Base-by-base conservation (phyloP, 2,113 vertebrate species). In the Lepus americanus region DNA sequence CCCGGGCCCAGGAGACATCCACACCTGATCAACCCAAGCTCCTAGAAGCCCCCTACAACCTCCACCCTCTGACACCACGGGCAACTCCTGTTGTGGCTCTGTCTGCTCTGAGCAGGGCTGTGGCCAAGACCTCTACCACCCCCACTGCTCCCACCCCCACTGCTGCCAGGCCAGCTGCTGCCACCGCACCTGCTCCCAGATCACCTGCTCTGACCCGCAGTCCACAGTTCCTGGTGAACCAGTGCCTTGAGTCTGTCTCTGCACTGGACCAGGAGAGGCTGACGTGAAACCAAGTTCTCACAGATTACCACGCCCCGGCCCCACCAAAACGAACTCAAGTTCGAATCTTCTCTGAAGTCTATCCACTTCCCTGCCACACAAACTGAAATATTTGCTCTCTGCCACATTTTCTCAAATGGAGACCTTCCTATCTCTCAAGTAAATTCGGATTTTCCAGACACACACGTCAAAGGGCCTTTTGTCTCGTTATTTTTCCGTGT, bases 61-160 rank as follows among this genome's bases (percentile, higher is more conserved):
- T 85, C 78, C 70, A 88, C 17, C 61, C 72, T 79, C 64, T 4
- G 11, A 85, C 84, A 51, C 79, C 49, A 89, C 89, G 95, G 23
- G 36, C 63, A 93, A 20, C 76, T 95, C 80, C 64, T 94, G 59
- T 16, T 92, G 89, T 44, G 27, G 20, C 13, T 31, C 84, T 2
- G 10, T 51, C 33, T 94, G 89, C 39, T 88, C 44, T 44, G 44
- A 44, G 44, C 44, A 44, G 44, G 44, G 44, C 44, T 44, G 44
- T 44, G 44, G 44, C 44, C 44, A 44, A 44, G 44, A 44, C 44
- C 44, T 44, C 44, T 44, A 7, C 44, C 44, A 44, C 44, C 44
- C 44, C 44, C 6, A 7, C 44, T 44, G 44, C 44, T 44, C 44
- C 44, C 44, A 44, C 44, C 44, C 44, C 44, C 44, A 44, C 44